phyloP scores from a whole-genome alignment of 2,888 invertebrate genomes.

The Phoronis australis region DNA sequence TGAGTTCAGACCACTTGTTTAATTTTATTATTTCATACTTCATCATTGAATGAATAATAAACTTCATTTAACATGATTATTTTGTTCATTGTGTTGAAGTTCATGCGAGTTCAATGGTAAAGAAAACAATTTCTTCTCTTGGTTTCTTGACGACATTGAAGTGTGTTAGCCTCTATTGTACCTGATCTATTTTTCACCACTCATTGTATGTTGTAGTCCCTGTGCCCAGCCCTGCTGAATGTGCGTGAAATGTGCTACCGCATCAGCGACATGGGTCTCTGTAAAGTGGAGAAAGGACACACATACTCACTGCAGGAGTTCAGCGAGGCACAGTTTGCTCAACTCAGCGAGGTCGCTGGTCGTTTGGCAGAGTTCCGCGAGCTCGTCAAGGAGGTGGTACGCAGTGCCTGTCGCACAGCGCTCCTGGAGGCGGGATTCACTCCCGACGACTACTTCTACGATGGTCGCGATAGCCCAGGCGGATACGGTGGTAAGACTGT shows the following conservation, averaged over 20 bases:
- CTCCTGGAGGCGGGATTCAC: conserved; percentile 72
- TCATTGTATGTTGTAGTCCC: conserved; percentile 44
- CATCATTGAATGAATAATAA: too few species aligned
- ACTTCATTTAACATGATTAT: too few species aligned
- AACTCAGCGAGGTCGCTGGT: conserved; percentile 51
- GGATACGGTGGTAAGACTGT: too few species aligned
- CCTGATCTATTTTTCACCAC: too few species aligned
- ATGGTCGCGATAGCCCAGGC: conserved; percentile 34
- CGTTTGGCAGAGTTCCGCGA: conserved; percentile 50
- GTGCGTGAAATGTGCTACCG: conserved; percentile 59
- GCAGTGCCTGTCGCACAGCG: conserved; percentile 70
- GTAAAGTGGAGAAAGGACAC: conserved; percentile 51
- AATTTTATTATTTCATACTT: too few species aligned
- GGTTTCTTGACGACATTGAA: too few species aligned
- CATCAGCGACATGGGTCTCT: conserved; percentile 54
- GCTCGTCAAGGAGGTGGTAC: conserved; percentile 60
- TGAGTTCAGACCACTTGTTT: too few species aligned
- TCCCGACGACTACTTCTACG: conserved; percentile 63
- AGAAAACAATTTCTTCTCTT: too few species aligned
- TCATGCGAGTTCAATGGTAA: too few species aligned
- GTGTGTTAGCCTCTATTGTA: too few species aligned
- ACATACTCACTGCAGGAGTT: conserved; percentile 51
- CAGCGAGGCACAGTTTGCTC: conserved; percentile 48
- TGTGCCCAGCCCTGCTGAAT: conserved; percentile 68
- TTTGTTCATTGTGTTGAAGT: too few species aligned